Evolutionary conservation across 2,888 invertebrate genomes (phyloP).

Genomic region (Erpobdella octoculata): DNA sequence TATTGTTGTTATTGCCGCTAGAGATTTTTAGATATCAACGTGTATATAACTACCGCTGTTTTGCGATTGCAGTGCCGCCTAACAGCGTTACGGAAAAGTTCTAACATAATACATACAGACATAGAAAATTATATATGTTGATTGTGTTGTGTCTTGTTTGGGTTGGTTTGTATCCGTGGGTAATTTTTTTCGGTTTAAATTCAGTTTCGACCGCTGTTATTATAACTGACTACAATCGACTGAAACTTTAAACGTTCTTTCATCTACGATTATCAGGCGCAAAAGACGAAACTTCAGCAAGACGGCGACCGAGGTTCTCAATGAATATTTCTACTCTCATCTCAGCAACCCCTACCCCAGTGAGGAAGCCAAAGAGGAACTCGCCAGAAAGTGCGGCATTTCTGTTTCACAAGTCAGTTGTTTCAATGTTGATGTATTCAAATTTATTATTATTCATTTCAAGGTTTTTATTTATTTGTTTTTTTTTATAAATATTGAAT

Average conservation of each 20-base stretch:
- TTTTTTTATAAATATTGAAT: too few relatives aligned
- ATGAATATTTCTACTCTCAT: slow-evolving; percentile 99
- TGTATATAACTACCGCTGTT: too few relatives aligned
- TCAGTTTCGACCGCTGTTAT: not conserved
- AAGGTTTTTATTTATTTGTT: too few relatives aligned
- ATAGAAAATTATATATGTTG: not conserved
- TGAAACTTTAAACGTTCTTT: not conserved
- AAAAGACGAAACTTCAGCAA: slow-evolving; percentile 98
- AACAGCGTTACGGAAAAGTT: too few relatives aligned
- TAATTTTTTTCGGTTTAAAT: not conserved
- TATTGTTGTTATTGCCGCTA: too few relatives aligned
- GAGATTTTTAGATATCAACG: too few relatives aligned
- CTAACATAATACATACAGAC: too few relatives aligned
- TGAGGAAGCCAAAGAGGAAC: slow-evolving; percentile 98
- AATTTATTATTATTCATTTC: not conserved
- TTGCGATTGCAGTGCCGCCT: too few relatives aligned
- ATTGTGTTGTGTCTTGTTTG: not conserved
- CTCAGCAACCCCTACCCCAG: slow-evolving; percentile 98
- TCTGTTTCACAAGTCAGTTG: slow-evolving; percentile 67
- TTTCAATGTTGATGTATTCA: not conserved
- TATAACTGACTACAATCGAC: too few relatives aligned
- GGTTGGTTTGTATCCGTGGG: not conserved
- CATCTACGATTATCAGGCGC: slow-evolving; percentile 48
- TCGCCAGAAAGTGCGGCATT: slow-evolving; percentile 96
- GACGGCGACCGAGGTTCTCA: slow-evolving; percentile 96